Conservation (phyloP, 2,797 vertebrate genomes). For the Schizopygopsis pylzovi region DNA sequence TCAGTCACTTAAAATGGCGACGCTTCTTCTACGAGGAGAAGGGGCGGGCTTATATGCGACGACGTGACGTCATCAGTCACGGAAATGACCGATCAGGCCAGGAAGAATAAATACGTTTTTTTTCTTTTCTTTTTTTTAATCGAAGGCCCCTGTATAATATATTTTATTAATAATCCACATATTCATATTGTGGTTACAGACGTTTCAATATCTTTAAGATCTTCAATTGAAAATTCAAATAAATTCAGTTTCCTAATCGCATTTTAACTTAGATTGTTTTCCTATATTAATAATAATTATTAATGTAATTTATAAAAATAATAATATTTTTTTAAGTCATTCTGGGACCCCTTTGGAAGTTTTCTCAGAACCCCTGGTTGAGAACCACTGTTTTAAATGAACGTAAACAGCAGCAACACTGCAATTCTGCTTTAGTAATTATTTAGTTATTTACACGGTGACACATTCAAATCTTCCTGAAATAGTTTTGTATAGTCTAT, state of each 20-base stretch:
- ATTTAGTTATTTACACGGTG: background rate
- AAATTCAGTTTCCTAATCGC: background rate
- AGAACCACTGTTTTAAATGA: background rate
- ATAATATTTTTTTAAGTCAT: no score
- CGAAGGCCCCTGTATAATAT: background rate
- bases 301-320: no score
- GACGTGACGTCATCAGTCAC: constrained; percentile 54
- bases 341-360: background rate
- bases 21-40: constrained; percentile 72
- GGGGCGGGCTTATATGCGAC: constrained; percentile 59
- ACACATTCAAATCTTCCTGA: background rate
- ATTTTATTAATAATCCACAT: background rate
- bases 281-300: background rate
- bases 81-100: constrained; percentile 68
- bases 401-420: background rate
- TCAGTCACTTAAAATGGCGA: constrained; percentile 83
- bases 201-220: background rate
- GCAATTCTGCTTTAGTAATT: background rate
- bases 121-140: background rate
- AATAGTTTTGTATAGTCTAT: background rate
- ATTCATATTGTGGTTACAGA: background rate
- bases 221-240: background rate
- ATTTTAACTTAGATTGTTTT: background rate
- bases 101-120: background rate
- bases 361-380: background rate